Evolutionary conservation across 2,113 vertebrate genomes (phyloP), one percentile per base, ranked within the genome.

Genomic region (Phoxinus phoxinus): DNA sequence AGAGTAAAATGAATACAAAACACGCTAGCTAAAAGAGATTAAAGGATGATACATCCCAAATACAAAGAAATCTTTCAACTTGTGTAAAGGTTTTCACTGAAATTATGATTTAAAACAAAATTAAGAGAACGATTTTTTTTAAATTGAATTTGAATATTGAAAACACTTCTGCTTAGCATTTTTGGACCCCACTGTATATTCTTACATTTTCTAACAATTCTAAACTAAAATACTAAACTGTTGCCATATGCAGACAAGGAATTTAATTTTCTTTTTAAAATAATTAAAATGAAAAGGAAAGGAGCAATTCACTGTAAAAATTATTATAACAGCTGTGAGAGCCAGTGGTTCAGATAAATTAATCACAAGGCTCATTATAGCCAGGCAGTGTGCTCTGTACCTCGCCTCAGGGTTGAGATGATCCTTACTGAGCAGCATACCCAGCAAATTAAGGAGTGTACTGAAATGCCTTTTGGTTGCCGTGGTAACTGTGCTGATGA

Each of bases 381-480:
- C 37, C 37, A 84, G 65, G 23, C 48, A 23, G 13, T 19, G 61
- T 41, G 44, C 83, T 53, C 1, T 41, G 21, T 88, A 99, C 98
- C 98, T 97, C 87, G 96, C 96, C 86, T 99, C 98, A 1, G 94
- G 92, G 90, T 95, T 96, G 82, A 99, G 95, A 85, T 97, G 96
- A 90, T 98, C 97, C 88, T 97, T 99, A 85, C 93, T 95, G 87
- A 99, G 94, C 87, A 99, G 93, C 78, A 93, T 90, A 83, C 97
- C 98, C 90, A 99, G 87, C 86, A 99, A 96, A 90, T 95, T 97
- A 32, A 99, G 92, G 88, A 98, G 95, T 17, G 96, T 98, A 90
- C 96, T 96, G 90, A 99, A 99, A 91, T 99, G 98, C 87, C 98
- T 99, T 92, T 99, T 99, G 80, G 98, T 99, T 81, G 98, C 98